Evolutionary conservation across 2,113 vertebrate genomes (phyloP), one percentile per base, ranked within the genome.

Genomic region (Tyrannus savana): DNA sequence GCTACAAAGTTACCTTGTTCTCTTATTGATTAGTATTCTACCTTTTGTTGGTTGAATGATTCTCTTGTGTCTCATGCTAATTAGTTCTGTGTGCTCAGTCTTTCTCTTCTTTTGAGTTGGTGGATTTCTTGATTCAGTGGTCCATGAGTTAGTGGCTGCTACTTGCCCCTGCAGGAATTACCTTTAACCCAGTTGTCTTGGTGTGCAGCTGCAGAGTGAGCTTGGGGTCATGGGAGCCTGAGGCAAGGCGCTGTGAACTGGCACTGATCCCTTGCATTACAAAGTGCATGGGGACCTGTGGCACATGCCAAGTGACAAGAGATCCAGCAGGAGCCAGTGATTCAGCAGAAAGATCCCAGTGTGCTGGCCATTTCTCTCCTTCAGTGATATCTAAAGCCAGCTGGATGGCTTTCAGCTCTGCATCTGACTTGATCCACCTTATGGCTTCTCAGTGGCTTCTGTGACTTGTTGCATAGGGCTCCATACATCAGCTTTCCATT

Each of bases 121-220:
- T 75, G 46, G 21, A 24, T 75, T 60, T 75, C 87, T 60, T 60
- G 46, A 39, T 25, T 62, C 16, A 11, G 37, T 62, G 25, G 16
- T 53, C 10, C n/a, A 6, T 67, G 33, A n/a, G 23, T 67, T 0
- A 0, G 52, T 46, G 39, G 28, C n/a, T 39, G 19, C 47, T 30
- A 2, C 24, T 2, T 9, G 10, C 27, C 18, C 12, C 10, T 9
- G 41, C 17, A 5, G 12, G 1, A 68, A 68, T 30, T 68, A 30
- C 39, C 16, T 82, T 67, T 75, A 21, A n/a, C 28, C 10, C 19
- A 23, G 5, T 52, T 67, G 37, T 53, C 39, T 46, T 0, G 0
- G 9, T 47, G 16, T 60, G 24, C 30, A 53, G n/a, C 46, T 89
- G 39, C 69, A 24, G 39, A 18, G 6, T n/a, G 69, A 53, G 44